Percentiles rank a stretch among this genome's conserved stretches.
These are phyloP conservation scores for Botrylloides violaceus DNA, from an alignment of 23 tunicate species.

Conservation along the genomic window DNA sequence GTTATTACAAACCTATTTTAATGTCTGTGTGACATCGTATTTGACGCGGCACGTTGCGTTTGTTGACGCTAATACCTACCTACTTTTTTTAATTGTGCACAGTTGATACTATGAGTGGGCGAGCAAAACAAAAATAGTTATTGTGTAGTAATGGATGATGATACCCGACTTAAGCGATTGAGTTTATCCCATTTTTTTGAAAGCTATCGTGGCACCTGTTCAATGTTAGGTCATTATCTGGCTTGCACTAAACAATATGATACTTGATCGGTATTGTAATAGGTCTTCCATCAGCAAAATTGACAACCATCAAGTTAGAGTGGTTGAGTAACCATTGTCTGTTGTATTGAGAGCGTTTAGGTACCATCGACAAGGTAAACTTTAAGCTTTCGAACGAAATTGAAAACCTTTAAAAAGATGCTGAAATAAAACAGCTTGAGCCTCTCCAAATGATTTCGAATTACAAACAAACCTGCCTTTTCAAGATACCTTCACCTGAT, in stretches of 20 bases:
- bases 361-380: background rate
- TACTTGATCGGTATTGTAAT: conserved; percentile 10
- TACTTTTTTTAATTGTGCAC: background rate
- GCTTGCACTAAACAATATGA: background rate
- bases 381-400: background rate
- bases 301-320: conserved; percentile 1
- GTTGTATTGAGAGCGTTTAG: background rate
- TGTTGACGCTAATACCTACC: background rate
- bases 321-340: background rate
- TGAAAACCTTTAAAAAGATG: background rate
- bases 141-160: too few species aligned
- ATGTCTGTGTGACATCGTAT: background rate
- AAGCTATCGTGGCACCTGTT: background rate
- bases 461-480: too few species aligned
- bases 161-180: too few species aligned
- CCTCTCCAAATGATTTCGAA: background rate
- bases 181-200: background rate
- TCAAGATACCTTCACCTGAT: too few species aligned
- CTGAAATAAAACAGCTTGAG: background rate
- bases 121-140: too few species aligned
- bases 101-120: background rate
- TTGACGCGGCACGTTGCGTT: background rate
- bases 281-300: conserved; percentile 12
- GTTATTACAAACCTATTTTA: background rate
- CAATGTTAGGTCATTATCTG: background rate